A percentile compares a stretch with the other conserved stretches of the same genome.
Evolutionary conservation across 53 echinoderm and acorn worm species (phyloP).

Genomic region (Paracentrotus lividus): DNA sequence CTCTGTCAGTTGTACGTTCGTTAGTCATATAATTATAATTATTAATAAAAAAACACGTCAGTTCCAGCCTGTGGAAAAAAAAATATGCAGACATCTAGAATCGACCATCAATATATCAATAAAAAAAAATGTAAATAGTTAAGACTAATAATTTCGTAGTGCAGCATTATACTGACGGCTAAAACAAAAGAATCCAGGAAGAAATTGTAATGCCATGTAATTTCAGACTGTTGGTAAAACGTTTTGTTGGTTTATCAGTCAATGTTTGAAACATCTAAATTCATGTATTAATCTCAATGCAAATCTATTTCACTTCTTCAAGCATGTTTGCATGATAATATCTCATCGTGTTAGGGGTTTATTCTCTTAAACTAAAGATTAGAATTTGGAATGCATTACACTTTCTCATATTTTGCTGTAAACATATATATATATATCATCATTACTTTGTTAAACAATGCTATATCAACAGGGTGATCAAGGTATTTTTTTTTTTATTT

Average conservation of each 20-base stretch:
- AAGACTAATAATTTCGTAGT: no score
- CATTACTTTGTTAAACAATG: neutral
- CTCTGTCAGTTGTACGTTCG: neutral
- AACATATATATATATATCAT: no score
- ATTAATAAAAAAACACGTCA: neutral
- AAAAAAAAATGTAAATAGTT: no score
- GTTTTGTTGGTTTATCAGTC: neutral
- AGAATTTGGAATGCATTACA: neutral
- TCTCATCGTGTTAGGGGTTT: neutral
- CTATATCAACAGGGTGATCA: no score
- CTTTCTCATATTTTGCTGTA: neutral
- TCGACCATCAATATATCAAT: neutral
- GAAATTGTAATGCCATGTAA: neutral
- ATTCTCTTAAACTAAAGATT: neutral
- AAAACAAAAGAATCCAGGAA: no score
- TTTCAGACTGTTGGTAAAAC: neutral
- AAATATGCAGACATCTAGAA: neutral
- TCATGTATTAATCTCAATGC: neutral
- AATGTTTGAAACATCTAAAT: neutral
- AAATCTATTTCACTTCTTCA: no score
- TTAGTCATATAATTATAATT: neutral
- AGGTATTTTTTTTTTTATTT: no score
- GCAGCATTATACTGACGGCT: no score
- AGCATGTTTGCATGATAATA: neutral
- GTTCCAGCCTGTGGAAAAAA: neutral